Evolutionary conservation across 2,888 invertebrate genomes (phyloP).

Genomic region (Globia sparganii): DNA sequence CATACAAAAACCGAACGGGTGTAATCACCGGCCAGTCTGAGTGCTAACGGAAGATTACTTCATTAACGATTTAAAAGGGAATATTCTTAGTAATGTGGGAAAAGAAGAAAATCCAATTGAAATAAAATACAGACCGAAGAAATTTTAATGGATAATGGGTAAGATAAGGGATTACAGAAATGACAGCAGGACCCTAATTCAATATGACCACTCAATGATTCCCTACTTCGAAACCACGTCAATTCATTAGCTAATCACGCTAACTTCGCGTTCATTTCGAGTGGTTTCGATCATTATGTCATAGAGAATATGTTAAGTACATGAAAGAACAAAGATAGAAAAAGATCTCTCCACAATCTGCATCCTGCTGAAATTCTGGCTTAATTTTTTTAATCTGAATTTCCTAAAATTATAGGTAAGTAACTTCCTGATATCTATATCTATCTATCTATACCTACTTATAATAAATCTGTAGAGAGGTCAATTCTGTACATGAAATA

Average conservation of each 20-base stretch:
- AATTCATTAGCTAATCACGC: no score
- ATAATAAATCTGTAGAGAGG: no score
- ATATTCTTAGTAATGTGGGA: neutral
- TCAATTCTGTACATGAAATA: no score
- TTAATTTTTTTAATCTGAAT: neutral
- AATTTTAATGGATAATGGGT: neutral
- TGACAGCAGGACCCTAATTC: neutral
- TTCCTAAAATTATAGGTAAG: no score
- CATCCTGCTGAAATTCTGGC: neutral
- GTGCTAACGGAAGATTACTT: constrained; percentile 54
- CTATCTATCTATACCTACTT: no score
- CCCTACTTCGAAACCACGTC: no score
- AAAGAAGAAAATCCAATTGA: neutral
- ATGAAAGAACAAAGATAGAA: neutral
- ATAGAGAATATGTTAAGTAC: no score
- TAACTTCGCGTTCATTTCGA: no score
- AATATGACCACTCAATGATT: neutral
- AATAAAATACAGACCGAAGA: neutral
- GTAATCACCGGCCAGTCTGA: constrained; percentile 48
- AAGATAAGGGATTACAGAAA: neutral
- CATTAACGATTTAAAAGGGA: constrained; percentile 45
- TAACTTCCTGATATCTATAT: no score
- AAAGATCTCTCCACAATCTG: neutral
- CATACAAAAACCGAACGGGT: constrained; percentile 50
- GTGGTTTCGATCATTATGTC: no score